Conservation (phyloP, 2,888 invertebrate species). For the Oscheius sp. region DNA sequence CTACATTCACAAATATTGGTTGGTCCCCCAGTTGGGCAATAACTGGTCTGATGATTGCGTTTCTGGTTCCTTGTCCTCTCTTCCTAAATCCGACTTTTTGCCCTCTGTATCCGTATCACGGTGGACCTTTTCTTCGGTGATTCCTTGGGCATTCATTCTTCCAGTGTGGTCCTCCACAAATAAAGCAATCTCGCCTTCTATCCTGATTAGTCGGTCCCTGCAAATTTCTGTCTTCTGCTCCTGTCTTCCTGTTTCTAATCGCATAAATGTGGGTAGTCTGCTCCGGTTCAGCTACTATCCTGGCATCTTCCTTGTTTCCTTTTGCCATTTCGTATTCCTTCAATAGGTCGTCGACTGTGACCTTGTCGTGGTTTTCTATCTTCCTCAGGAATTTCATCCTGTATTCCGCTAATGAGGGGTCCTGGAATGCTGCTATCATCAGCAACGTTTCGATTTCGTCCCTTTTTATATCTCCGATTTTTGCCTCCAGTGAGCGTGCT, state of each 20-base stretch:
- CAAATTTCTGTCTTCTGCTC: background rate
- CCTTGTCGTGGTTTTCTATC: background rate
- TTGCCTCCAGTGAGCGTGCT: background rate
- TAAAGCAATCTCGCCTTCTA: background rate
- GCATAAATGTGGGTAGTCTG: background rate
- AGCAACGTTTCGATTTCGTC: background rate
- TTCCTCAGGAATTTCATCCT: background rate
- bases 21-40: background rate
- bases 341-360: background rate
- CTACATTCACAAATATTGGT: background rate
- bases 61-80: background rate
- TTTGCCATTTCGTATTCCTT: background rate
- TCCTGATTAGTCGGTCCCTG: background rate
- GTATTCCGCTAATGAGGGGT: background rate
- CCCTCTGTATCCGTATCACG: too few species aligned
- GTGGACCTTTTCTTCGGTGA: too few species aligned
- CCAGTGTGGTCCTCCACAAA: background rate
- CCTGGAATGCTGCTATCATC: background rate
- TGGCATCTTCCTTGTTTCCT: background rate
- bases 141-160: background rate
- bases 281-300: background rate
- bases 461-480: background rate
- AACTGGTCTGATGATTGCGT: background rate
- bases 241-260: background rate
- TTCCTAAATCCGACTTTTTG: background rate